Evolutionary conservation across 2,113 vertebrate species (phyloP).

Genomic region (Isurus oxyrinchus): DNA sequence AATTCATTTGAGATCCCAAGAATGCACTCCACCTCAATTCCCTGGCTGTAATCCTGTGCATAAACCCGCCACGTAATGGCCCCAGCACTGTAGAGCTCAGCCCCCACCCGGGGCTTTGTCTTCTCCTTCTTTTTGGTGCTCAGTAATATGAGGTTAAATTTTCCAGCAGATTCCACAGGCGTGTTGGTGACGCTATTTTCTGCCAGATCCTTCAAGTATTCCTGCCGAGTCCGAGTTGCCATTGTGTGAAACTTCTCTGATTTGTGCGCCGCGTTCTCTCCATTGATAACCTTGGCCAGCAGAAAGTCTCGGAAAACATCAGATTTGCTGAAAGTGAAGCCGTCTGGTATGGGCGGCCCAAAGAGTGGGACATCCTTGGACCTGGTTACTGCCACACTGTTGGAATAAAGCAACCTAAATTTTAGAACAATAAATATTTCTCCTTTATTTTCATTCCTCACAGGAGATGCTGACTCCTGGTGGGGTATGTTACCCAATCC

Average conservation of each 20-base stretch:
- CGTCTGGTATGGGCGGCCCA: slow-evolving; percentile 76
- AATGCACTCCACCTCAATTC: slow-evolving; percentile 58
- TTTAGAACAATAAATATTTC: neutral
- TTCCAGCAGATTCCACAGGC: slow-evolving; percentile 69
- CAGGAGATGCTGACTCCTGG: neutral
- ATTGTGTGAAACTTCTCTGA: slow-evolving; percentile 89
- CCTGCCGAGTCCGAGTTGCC: slow-evolving; percentile 84
- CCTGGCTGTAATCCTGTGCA: slow-evolving; percentile 72
- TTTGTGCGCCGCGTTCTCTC: slow-evolving; percentile 82
- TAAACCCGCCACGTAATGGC: slow-evolving; percentile 72
- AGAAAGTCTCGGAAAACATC: slow-evolving; percentile 82
- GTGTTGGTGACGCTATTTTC: slow-evolving; percentile 82
- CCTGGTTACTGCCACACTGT: slow-evolving; percentile 83
- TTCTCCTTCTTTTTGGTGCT: slow-evolving; percentile 85
- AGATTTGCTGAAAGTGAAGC: slow-evolving; percentile 70
- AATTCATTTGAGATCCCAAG: slow-evolving; percentile 77
- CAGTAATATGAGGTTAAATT: slow-evolving; percentile 81
- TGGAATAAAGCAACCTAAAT: neutral
- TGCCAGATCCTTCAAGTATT: slow-evolving; percentile 82
- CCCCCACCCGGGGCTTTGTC: slow-evolving; percentile 59
- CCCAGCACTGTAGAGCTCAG: slow-evolving; percentile 68
- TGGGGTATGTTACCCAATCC: neutral
- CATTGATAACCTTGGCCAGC: slow-evolving; percentile 87
- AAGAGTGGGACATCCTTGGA: slow-evolving; percentile 93
- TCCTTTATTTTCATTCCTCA: neutral